Base-by-base conservation (phyloP, 92 coral and sea anemone genomes). In the Epizoanthus ramosus region DNA sequence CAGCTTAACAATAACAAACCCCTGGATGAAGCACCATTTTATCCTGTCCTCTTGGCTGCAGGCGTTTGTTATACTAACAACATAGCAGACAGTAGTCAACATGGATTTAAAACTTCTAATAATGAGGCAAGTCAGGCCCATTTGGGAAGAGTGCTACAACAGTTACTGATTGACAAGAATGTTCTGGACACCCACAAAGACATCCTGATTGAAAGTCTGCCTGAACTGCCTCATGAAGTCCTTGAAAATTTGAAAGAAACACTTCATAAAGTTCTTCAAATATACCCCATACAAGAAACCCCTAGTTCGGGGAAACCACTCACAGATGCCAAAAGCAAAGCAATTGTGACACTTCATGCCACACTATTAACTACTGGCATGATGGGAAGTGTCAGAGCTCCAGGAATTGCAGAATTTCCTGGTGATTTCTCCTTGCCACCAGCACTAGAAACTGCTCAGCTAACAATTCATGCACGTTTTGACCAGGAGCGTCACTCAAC, bases 21-120 rank as follows among this genome's bases (percentile, higher is more conserved):
- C 19, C 79, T 80, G n/a, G 77, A 80, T 9, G 85, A 80, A 61
- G 85, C 85, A 6, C 52, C 57, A 28, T 80, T 80, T 45, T 22
- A 65, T 60, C 85, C 85, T 22, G 85, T 39, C 4, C 85, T 80
- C 0, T 57, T 63, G 58, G 74, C 65, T 37, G 85, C 85, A 28
- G 85, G 85, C 8, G 77, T 80, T 8, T 80, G 85, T 45, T 80
- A 23, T 57, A 80, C 85, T 39, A 80, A 41, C 65, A 56, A 39
- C 23, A 33, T 5, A 23, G 57, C 60, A 31, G 52, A 57, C 23
- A 80, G 85, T 65, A 77, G 85, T 18, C 39, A 80, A 19, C 64
- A 77, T 52, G 75, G 75, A 13, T 80, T 80, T 50, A 37, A 63
- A 0, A 52, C 33, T 67, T 68, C 53, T 8, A 45, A 23, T 25